Evolutionary conservation across 1,140 invertebrate species (phyloP), one percentile per base, ranked within the genome.

Genomic region (Drosophila pandora): DNA sequence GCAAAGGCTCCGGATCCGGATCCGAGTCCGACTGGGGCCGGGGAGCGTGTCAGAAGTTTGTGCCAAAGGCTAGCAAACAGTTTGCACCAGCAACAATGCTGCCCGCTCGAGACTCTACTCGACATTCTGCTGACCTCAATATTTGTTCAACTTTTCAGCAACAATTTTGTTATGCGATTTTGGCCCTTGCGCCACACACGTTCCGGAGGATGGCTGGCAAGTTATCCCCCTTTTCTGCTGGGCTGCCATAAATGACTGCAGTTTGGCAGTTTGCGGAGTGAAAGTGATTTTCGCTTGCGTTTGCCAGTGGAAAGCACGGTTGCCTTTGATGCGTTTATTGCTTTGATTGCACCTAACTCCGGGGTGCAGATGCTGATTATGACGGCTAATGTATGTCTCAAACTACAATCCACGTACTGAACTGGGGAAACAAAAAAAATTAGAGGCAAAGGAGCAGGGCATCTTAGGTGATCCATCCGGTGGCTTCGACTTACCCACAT

Each of bases 131-230:
- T 84, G 82, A 85, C 82, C 82, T 68, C 83, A 88, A 85, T 85
- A 88, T 85, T 85, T 85, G 83, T 67, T 82, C 58, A 87, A 85
- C 82, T 87, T 87, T 85, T 85, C 82, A 85, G 68, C 81, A 85
- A 88, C 82, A 87, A 85, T 88, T 85, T 82, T 72, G 74, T 81
- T 87, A 87, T 78, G 61, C 77, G 82, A 84, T 81, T 85, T 84
- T 47, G 25, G 17, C 34, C 28, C 23, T n/a, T 7, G 9, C 23
- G 21, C 43, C 43, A 43, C 41, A 43, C 41, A 43, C 41, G 13
- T 43, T 13, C 6, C 30, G n/a, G 34, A 10, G 34, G 34, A 37
- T 37, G 17, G 2, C 1, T 13, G 49, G 7, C 9, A 17, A 2
- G 37, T 17, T 17, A 17, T 17, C 55, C 30, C 5, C 22, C 8